Conservation (phyloP, 2,888 invertebrate genomes). For the Dasysyrphus tricinctus region DNA sequence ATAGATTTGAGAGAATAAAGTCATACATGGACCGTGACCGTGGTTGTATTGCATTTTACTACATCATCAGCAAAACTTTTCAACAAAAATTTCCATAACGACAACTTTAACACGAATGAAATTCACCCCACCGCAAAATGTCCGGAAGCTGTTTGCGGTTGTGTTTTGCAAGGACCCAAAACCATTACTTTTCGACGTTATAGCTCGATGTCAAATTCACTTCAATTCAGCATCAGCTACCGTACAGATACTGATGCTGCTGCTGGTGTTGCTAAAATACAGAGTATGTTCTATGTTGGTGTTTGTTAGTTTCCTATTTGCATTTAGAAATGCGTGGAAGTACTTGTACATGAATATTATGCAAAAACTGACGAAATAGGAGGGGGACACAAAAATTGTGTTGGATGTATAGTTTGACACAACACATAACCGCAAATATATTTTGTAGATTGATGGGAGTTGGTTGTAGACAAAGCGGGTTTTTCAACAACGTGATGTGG, state of each 20-base stretch:
- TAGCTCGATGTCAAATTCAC: conserved; percentile 20
- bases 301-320: conserved; percentile 7
- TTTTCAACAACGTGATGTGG: neutral
- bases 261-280: neutral
- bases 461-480: neutral
- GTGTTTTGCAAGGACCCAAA: conserved; percentile 28
- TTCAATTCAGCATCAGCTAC: neutral
- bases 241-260: too few species aligned
- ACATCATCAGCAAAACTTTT: conserved; percentile 13
- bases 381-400: too few species aligned
- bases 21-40: too few species aligned
- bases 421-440: neutral
- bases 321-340: conserved; percentile 6
- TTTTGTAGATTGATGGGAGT: neutral
- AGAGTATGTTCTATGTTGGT: neutral
- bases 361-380: neutral
- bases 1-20: neutral
- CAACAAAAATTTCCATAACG: conserved; percentile 22
- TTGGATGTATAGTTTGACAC: neutral
- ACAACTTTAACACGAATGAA: conserved; percentile 35
- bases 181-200: conserved; percentile 14
- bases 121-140: conserved; percentile 34
- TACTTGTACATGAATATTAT: neutral
- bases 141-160: conserved; percentile 53
- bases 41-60: neutral